Evolutionary conservation across 2,888 invertebrate genomes (phyloP).

Genomic region (Eristalinus sepulchralis): DNA sequence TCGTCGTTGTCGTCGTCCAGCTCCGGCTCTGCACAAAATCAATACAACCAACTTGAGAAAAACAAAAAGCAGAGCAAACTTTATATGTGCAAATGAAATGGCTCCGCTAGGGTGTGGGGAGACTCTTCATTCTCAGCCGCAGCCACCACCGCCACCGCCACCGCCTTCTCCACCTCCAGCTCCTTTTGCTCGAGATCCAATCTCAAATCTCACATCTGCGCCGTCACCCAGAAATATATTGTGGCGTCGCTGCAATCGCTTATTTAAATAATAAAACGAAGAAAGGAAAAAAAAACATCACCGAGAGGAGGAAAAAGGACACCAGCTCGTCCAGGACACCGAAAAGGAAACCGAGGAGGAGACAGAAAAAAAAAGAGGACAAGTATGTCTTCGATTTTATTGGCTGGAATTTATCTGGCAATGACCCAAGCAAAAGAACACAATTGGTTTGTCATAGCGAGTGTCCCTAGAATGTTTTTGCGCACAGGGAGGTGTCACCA

Average conservation of each 20-base stretch:
- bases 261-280: conserved; percentile 66
- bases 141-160: background rate
- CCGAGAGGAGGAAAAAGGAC: conserved; percentile 22
- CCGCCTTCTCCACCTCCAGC: conserved; percentile 8
- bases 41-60: conserved; percentile 35
- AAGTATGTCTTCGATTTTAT: conserved; percentile 72
- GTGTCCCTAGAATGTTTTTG: conserved; percentile 73
- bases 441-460: conserved; percentile 74
- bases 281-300: conserved; percentile 5
- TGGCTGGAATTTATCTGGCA: conserved; percentile 73
- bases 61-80: conserved; percentile 20
- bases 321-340: background rate
- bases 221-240: conserved; percentile 41
- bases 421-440: conserved; percentile 73
- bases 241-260: conserved; percentile 50
- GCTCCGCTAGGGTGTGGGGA: conserved; percentile 13
- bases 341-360: conserved; percentile 17
- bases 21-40: conserved; percentile 45
- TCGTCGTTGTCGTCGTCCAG: background rate
- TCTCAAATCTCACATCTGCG: conserved; percentile 65
- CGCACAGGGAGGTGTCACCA: conserved; percentile 74
- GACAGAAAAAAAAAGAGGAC: conserved; percentile 22
- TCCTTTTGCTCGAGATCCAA: background rate
- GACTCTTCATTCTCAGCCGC: conserved; percentile 31
- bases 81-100: conserved; percentile 51